Evolutionary conservation across 2,113 vertebrate species (phyloP), one percentile per base, ranked within the genome.

Genomic region (Tachysurus vachellii): DNA sequence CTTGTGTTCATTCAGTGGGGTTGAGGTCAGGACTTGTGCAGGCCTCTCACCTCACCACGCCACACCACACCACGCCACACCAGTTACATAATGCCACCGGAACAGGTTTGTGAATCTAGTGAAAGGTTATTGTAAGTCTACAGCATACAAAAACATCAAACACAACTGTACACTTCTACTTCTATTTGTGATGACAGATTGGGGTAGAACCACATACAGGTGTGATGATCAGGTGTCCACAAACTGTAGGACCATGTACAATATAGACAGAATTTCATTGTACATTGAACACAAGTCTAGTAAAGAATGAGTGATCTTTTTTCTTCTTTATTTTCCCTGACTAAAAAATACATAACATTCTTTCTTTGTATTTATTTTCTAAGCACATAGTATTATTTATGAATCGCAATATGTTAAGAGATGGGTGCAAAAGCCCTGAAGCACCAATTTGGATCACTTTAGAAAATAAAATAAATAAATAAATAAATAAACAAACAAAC

Each of bases 391-490:
- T 31, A 31, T 2, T 36, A 36, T 36, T 36, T 36, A 36, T 36
- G 36, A 36, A 36, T 2, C 36, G 36, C 36, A 36, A 36, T 36
- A 36, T 36, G 36, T 36, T 36, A 17, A 70, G 62, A 31, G 13
- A 68, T 28, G 13, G 14, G 12, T 28, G 36, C 14, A 70, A 66
- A 70, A 7, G 47, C 47, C 47, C 47, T 9, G 47, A 50, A 50
- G 47, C 47, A 50, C 47, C 47, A 50, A 50, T 50, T 50, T 50
- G 8, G 47, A 50, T 50, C 5, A 99, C 98, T 95, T 98, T 90
- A n/a, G n/a, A n/a, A 36, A 36, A 36, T 2, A 36, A 36, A 36
- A 36, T 2, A 36, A 36, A 36, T 2, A 36, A 36, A 36, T 2
- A 36, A 36, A 36, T 2, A 36, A 36, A 36, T 2, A 36, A 36